phyloP scores from a whole-genome alignment of 2,113 vertebrate genomes.

The Thalassarche chlororhynchos region DNA sequence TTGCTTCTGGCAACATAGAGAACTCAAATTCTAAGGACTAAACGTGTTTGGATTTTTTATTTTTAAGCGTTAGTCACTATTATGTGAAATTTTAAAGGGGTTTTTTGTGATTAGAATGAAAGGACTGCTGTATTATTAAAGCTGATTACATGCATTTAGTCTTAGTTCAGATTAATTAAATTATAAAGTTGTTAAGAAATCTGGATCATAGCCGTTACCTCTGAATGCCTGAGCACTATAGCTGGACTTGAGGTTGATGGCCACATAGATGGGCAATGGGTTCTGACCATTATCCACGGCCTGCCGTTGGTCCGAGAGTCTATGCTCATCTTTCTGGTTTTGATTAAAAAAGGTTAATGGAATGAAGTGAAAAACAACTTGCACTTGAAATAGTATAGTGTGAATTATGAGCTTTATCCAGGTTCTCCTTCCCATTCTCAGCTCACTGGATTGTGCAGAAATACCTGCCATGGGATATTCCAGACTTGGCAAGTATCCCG shows the following conservation, averaged over 20 bases:
- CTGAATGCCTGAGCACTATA: constrained; percentile 77
- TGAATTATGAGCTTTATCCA: background rate
- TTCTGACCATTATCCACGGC: constrained; percentile 82
- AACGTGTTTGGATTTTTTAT: background rate
- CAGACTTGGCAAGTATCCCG: background rate
- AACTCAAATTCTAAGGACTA: background rate
- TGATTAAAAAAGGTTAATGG: background rate
- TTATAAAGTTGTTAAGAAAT: background rate
- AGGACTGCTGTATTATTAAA: background rate
- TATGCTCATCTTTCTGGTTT: constrained; percentile 74
- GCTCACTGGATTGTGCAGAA: background rate
- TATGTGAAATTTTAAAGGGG: background rate
- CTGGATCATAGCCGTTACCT: constrained; percentile 66
- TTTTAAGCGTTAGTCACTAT: background rate
- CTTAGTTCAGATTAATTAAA: background rate
- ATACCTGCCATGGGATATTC: background rate
- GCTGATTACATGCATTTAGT: background rate
- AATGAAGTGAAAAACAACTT: background rate
- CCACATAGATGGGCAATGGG: constrained; percentile 84
- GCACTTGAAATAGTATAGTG: background rate
- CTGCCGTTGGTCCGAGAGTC: constrained; percentile 78
- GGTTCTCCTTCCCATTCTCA: background rate
- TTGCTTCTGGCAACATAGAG: background rate
- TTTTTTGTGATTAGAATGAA: background rate
- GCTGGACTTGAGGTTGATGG: constrained; percentile 83